Percentiles rank a stretch among this genome's conserved stretches.
These are phyloP conservation scores for Brachionus manjavacas DNA, from an alignment of 1,140 invertebrate genomes.

Conservation along the genomic window DNA sequence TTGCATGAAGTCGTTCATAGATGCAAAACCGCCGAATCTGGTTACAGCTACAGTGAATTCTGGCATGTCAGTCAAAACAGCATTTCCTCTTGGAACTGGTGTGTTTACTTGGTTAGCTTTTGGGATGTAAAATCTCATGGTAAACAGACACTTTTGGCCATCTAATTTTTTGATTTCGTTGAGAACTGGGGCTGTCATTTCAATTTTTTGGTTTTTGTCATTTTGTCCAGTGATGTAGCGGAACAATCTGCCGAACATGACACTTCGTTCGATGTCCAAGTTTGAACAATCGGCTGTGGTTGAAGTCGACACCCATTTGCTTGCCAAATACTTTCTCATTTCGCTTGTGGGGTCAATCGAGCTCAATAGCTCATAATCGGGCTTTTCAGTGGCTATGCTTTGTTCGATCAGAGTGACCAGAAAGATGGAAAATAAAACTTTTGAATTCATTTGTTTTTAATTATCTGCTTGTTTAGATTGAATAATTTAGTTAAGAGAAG, in stretches of 20 bases:
- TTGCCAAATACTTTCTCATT: neutral
- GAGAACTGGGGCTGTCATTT: neutral
- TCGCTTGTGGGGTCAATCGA: neutral
- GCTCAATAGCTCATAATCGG: neutral
- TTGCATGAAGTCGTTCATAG: neutral
- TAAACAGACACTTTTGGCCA: slow-evolving; percentile 8
- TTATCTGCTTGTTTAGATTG: too few species aligned
- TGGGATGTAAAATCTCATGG: slow-evolving; percentile 30
- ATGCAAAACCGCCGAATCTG: neutral
- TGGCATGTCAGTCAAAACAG: neutral
- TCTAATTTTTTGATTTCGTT: neutral
- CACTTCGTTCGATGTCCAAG: neutral
- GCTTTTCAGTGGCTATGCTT: neutral
- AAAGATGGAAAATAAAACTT: neutral
- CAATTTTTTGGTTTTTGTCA: neutral
- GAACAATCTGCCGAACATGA: neutral
- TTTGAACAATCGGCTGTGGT: neutral
- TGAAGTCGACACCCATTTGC: slow-evolving; percentile 15
- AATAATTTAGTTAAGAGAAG: too few species aligned
- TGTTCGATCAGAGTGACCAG: neutral
- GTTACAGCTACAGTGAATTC: neutral
- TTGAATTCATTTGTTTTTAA: neutral
- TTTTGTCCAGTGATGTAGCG: slow-evolving; percentile 18
- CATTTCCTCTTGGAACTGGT: neutral
- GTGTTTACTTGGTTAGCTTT: neutral